Evolutionary conservation across 2,888 invertebrate genomes (phyloP), one percentile per base, ranked within the genome.

Genomic region (Nymphalis urticae): DNA sequence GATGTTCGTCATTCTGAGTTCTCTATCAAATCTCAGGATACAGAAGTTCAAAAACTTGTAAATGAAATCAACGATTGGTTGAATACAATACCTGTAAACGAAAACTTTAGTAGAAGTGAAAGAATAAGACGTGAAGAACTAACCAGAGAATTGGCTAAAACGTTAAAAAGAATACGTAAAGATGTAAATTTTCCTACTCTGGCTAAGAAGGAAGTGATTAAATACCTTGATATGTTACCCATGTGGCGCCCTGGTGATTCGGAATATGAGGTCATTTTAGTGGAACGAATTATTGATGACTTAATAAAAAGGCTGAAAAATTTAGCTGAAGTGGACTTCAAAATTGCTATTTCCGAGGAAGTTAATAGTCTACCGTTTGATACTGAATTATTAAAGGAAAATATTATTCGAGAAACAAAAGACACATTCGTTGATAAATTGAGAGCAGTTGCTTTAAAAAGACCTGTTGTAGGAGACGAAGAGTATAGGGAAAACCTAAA

Each of bases 191-290:
- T 72, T 65, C n/a, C 60, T 36, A 19, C 24, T 7, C 69, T 61
- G 13, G 73, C 68, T 21, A 72, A 58, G 51, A 56, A 24, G 19
- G 72, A 70, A 69, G 65, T 72, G 24, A 21, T 36, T 9, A 60
- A 60, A 63, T 68, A 58, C 32, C 66, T 73, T 10, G 47, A 69
- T n/a, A 27, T 48, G n/a, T 50, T 72, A 21, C 72, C 73, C 10
- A 72, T 70, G 42, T 68, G 68, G 66, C 66, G 32, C 42, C 70
- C 72, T 2, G 47, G 48, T 50, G 62, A 70, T 19, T 27, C 27
- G 13, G 32, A 48, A 10, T 63, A 65, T 47, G 56, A 64, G 16
- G n/a, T 17, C 13, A 19, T 17, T 3, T 61, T 70, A 51, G 62
- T 51, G 48, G 64, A 70, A 51, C 36, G 58, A 42, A 42, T 73